phyloP scores from a whole-genome alignment of 2,797 vertebrate genomes.

The Typhlichthys subterraneus region DNA sequence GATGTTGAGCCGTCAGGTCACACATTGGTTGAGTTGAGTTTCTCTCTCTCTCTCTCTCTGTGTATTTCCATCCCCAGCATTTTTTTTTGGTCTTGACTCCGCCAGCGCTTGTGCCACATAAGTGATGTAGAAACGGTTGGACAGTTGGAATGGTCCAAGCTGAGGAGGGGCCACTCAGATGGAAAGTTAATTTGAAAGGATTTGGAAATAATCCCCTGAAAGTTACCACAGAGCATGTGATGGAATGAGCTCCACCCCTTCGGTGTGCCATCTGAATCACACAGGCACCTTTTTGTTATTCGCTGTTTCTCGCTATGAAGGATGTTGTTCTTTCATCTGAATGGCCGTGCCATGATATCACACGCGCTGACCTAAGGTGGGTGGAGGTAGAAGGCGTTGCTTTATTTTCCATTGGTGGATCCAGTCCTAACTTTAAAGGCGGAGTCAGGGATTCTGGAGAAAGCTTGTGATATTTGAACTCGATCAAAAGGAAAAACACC shows the following conservation, averaged over 20 bases:
- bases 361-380: too few relatives aligned
- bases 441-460: too few relatives aligned
- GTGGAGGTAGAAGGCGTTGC: neutral
- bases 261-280: constrained; percentile 23
- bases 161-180: constrained; percentile 72
- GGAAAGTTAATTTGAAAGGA: constrained; percentile 81
- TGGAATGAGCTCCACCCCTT: constrained; percentile 61
- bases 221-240: constrained; percentile 75
- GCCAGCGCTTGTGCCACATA: constrained; percentile 61
- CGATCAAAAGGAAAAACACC: too few relatives aligned
- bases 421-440: neutral
- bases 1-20: too few relatives aligned
- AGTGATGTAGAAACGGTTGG: constrained; percentile 80
- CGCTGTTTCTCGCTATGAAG: constrained; percentile 21
- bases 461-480: too few relatives aligned
- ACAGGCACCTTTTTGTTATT: constrained; percentile 34
- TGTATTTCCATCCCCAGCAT: constrained; percentile 64
- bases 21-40: too few relatives aligned
- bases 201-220: constrained; percentile 78
- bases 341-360: too few relatives aligned
- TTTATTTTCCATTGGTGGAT: constrained; percentile 8
- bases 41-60: constrained; percentile 18
- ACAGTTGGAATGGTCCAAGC: constrained; percentile 82
- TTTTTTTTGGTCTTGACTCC: constrained; percentile 54
- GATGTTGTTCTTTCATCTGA: neutral